phyloP scores from a whole-genome alignment of 2,113 vertebrate species.

The Sceloporus tristichus region DNA sequence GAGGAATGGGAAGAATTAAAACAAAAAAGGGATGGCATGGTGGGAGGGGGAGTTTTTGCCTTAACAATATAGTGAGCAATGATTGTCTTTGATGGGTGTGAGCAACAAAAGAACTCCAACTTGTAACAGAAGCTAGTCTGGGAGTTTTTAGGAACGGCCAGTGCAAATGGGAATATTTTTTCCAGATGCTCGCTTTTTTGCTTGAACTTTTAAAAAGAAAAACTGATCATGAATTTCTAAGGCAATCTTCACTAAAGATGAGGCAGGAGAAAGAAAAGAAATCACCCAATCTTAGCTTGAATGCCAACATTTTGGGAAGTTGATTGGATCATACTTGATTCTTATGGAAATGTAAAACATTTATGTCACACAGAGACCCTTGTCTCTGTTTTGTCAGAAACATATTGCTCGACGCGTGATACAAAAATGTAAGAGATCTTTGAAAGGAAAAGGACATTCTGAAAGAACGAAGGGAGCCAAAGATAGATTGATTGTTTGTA shows the following conservation, averaged over 20 bases:
- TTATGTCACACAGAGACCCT: background rate
- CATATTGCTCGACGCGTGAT: background rate
- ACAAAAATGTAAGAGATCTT: background rate
- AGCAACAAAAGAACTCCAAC: slow-evolving; percentile 28
- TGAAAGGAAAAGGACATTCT: background rate
- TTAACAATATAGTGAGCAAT: slow-evolving; percentile 6
- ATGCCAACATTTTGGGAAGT: background rate
- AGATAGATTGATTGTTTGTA: background rate
- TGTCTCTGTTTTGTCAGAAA: background rate
- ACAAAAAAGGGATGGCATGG: background rate
- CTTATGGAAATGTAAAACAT: slow-evolving; percentile 17
- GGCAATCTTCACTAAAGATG: background rate
- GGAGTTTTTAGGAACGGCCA: slow-evolving; percentile 33
- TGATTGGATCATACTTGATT: background rate
- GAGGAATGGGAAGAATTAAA: background rate
- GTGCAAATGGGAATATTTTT: background rate
- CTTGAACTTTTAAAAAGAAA: slow-evolving; percentile 17
- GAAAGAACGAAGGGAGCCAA: background rate
- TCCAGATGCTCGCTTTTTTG: background rate
- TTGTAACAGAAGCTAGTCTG: slow-evolving; percentile 29
- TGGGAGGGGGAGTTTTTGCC: background rate
- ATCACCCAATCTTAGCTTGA: background rate
- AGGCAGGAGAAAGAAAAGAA: background rate
- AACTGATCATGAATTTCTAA: background rate
- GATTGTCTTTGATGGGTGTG: background rate